phyloP scores from a whole-genome alignment of 2,888 invertebrate species.

The Boloria selene region DNA sequence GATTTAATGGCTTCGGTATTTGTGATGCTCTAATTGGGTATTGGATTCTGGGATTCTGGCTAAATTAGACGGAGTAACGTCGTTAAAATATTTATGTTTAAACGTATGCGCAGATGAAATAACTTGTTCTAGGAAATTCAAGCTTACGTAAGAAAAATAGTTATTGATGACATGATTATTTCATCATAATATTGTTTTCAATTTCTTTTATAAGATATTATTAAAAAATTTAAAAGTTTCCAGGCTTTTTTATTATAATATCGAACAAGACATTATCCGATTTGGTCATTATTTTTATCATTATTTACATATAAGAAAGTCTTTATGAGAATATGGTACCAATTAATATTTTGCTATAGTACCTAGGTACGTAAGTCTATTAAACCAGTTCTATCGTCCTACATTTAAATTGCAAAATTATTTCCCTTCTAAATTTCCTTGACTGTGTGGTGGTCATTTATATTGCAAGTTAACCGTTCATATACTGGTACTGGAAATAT shows the following conservation, averaged over 20 bases:
- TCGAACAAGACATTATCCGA: no score
- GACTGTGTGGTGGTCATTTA: constrained; percentile 24
- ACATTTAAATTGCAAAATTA: constrained; percentile 50
- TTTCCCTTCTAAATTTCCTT: constrained; percentile 49
- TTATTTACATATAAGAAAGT: neutral
- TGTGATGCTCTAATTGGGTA: constrained; percentile 50
- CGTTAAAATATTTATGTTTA: constrained; percentile 34
- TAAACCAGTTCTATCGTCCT: constrained; percentile 18
- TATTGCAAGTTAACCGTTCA: constrained; percentile 31
- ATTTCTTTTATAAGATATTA: neutral
- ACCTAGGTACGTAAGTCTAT: constrained; percentile 11
- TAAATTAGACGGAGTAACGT: constrained; percentile 29
- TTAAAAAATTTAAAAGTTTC: no score
- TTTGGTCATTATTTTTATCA: neutral
- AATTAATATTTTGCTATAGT: constrained; percentile 2
- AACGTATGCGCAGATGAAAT: neutral
- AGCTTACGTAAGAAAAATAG: neutral
- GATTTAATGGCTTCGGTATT: constrained; percentile 58
- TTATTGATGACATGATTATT: neutral
- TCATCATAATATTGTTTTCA: neutral
- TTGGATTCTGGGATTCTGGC: constrained; percentile 39
- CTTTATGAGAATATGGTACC: neutral
- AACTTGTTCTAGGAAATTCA: constrained; percentile 3
- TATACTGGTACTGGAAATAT: constrained; percentile 39
- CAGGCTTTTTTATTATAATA: no score